Percentiles rank a stretch among this genome's conserved stretches.
These are phyloP conservation scores for Helicoverpa zea DNA, from an alignment of 1,140 invertebrate genomes.

Conservation along the genomic window DNA sequence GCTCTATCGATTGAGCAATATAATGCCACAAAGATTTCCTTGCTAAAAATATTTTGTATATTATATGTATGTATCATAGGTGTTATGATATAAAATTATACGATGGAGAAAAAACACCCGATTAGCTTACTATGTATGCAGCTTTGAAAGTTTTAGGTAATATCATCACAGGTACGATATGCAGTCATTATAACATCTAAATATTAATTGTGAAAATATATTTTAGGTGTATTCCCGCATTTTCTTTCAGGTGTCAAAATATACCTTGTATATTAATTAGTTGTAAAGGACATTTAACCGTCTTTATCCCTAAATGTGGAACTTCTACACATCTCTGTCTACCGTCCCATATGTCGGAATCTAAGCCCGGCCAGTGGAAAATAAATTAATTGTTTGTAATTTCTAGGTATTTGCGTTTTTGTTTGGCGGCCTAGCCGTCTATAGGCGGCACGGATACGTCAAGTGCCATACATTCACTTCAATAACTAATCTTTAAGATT, in stretches of 20 bases:
- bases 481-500: not conserved
- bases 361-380: slow-evolving; percentile 24
- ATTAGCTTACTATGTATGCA: not conserved
- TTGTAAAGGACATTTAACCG: no score
- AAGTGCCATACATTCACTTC: slow-evolving; percentile 17
- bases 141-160: no score
- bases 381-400: slow-evolving; percentile 46
- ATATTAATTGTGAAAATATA: no score
- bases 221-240: no score
- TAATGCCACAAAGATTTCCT: no score
- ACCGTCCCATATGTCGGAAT: slow-evolving; percentile 6
- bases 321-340: not conserved
- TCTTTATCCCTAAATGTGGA: not conserved
- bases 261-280: no score
- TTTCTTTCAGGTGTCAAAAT: no score
- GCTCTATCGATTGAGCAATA: not conserved
- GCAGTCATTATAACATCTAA: not conserved
- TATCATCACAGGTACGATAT: not conserved
- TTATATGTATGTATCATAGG: no score
- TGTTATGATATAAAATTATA: no score
- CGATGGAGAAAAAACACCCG: not conserved
- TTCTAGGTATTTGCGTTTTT: slow-evolving; percentile 45
- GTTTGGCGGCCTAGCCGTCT: slow-evolving; percentile 1
- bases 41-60: not conserved
- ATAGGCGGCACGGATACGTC: slow-evolving; percentile 3